phyloP scores from a whole-genome alignment of 2,888 invertebrate genomes.

The Phortica magna region DNA sequence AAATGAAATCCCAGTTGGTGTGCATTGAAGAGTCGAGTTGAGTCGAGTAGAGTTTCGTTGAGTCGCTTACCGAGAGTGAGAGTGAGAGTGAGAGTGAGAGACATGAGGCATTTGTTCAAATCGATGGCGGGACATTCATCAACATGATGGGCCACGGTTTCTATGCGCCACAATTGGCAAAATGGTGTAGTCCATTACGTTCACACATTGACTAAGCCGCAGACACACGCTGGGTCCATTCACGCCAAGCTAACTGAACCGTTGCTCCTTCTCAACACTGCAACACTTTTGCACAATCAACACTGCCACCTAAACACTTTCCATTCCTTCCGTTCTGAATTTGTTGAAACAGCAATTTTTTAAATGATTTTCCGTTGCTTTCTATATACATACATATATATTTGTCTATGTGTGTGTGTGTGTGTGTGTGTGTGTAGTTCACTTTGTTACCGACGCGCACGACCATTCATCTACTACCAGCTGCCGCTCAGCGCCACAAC shows the following conservation, averaged over 20 bases:
- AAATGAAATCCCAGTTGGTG: constrained; percentile 65
- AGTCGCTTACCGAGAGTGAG: neutral
- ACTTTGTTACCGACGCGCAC: constrained; percentile 55
- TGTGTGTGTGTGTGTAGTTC: constrained; percentile 31
- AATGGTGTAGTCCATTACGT: constrained; percentile 40
- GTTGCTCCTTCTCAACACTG: neutral
- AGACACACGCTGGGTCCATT: constrained; percentile 13
- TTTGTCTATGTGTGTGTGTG: neutral
- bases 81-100: neutral
- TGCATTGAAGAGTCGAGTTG: constrained; percentile 20
- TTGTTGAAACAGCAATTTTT: constrained; percentile 69
- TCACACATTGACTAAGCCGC: constrained; percentile 40
- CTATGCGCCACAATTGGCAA: constrained; percentile 46
- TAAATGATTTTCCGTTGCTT: constrained; percentile 52
- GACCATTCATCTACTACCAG: constrained; percentile 55
- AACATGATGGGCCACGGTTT: constrained; percentile 43
- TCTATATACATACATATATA: neutral
- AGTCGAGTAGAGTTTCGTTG: constrained; percentile 14
- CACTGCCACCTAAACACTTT: constrained; percentile 52
- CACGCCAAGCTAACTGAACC: constrained; percentile 35
- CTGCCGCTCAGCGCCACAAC: constrained; percentile 42
- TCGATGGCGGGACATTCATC: constrained; percentile 68
- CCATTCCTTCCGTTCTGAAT: constrained; percentile 67
- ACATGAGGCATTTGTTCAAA: constrained; percentile 65
- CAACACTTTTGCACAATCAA: constrained; percentile 8